phyloP scores from a whole-genome alignment of 2,888 invertebrate genomes.

The Troilus luridus region DNA sequence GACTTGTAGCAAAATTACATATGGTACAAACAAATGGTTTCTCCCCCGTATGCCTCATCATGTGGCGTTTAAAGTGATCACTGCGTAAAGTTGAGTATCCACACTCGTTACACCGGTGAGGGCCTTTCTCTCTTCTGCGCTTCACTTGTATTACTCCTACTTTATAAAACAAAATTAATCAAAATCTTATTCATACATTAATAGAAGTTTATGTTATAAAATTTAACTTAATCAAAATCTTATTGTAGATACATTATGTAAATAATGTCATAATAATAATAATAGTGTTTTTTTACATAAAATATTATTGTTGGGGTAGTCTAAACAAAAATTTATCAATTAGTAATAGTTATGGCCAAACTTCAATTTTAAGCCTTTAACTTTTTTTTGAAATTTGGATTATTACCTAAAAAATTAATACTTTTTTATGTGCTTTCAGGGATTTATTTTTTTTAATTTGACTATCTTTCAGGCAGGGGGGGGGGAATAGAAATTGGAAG shows the following conservation, averaged over 20 bases:
- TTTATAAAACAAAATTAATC: background rate
- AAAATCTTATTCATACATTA: background rate
- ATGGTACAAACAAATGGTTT: constrained; percentile 42
- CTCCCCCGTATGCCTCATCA: constrained; percentile 55
- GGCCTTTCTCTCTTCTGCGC: constrained; percentile 13
- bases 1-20: constrained; percentile 42
- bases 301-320: too few species aligned
- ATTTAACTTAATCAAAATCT: background rate
- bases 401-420: too few species aligned
- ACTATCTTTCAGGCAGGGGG: too few species aligned
- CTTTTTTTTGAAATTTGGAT: too few species aligned
- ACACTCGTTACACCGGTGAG: constrained; percentile 44
- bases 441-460: too few species aligned
- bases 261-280: too few species aligned
- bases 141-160: background rate
- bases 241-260: background rate
- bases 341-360: too few species aligned
- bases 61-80: constrained; percentile 54
- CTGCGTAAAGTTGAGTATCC: constrained; percentile 53
- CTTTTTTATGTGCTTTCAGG: too few species aligned
- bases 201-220: background rate
- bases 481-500: too few species aligned
- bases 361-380: too few species aligned
- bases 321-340: too few species aligned
- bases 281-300: too few species aligned